These are phyloP conservation scores for Lepidochrysops patricia DNA, from an alignment of 2,888 invertebrate species.

Conservation along the genomic window DNA sequence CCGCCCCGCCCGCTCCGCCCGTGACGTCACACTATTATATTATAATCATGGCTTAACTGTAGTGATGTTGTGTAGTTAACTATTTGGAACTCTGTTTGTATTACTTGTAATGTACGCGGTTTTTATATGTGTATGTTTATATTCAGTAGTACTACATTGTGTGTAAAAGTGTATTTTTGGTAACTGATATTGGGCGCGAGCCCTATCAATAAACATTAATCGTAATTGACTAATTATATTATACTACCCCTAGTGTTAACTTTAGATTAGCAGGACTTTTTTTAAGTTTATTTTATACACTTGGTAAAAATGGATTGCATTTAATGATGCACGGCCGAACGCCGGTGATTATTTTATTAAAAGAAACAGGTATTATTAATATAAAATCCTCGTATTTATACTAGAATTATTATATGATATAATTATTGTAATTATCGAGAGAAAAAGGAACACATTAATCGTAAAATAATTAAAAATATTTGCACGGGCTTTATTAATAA, in stretches of 20 bases:
- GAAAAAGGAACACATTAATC: conserved; percentile 45
- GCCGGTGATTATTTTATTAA: conserved; percentile 68
- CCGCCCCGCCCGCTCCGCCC: conserved; percentile 23
- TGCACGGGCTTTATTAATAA: conserved; percentile 74
- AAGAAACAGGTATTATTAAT: conserved; percentile 74
- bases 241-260: conserved; percentile 67
- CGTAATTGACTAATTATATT: conserved; percentile 77
- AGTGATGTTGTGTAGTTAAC: conserved; percentile 73
- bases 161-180: conserved; percentile 71
- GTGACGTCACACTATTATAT: conserved; percentile 42
- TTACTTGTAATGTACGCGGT: conserved; percentile 72
- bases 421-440: conserved; percentile 60
- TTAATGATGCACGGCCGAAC: conserved; percentile 53
- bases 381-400: conserved; percentile 72
- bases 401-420: conserved; percentile 60
- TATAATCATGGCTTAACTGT: conserved; percentile 72
- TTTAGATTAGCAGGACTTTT: conserved; percentile 57
- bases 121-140: conserved; percentile 75
- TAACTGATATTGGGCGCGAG: conserved; percentile 38
- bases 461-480: conserved; percentile 66
- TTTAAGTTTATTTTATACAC: conserved; percentile 60
- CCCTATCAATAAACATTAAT: conserved; percentile 63
- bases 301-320: conserved; percentile 54
- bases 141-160: conserved; percentile 70
- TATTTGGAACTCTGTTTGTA: conserved; percentile 68